Conservation (phyloP, 2,113 vertebrate species). For the Malurus melanocephalus region DNA sequence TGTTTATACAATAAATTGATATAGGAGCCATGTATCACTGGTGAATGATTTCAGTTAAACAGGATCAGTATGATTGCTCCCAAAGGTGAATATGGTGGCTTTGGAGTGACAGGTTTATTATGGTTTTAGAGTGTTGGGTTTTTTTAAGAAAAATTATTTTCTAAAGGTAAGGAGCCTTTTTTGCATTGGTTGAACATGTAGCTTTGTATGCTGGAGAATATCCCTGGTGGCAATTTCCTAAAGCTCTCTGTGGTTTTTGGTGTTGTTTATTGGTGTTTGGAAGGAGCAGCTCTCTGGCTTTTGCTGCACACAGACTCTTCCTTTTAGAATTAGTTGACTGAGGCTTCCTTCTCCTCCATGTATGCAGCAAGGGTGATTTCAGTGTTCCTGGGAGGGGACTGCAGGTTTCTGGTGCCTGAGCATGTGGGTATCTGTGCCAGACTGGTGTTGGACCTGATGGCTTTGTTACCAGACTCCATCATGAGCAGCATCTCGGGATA, state of each 20-base stretch:
- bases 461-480: slow-evolving; percentile 8
- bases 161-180: neutral
- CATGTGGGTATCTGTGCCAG: neutral
- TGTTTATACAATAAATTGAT: neutral
- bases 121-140: neutral
- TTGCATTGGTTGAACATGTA: neutral
- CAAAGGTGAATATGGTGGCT: neutral
- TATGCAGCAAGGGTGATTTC: neutral
- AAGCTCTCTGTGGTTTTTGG: neutral
- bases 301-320: neutral
- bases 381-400: neutral
- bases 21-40: neutral
- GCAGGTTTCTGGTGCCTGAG: neutral
- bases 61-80: neutral
- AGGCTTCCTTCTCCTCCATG: neutral
- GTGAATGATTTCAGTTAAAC: neutral
- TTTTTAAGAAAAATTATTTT: neutral
- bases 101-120: neutral
- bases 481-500: neutral
- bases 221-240: neutral
- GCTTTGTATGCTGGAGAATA: neutral
- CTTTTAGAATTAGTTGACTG: neutral
- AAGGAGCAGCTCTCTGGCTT: neutral
- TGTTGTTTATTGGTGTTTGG: neutral
- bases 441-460: neutral